Conservation (phyloP, 2,888 invertebrate species). For the Agrotis ipsilon region DNA sequence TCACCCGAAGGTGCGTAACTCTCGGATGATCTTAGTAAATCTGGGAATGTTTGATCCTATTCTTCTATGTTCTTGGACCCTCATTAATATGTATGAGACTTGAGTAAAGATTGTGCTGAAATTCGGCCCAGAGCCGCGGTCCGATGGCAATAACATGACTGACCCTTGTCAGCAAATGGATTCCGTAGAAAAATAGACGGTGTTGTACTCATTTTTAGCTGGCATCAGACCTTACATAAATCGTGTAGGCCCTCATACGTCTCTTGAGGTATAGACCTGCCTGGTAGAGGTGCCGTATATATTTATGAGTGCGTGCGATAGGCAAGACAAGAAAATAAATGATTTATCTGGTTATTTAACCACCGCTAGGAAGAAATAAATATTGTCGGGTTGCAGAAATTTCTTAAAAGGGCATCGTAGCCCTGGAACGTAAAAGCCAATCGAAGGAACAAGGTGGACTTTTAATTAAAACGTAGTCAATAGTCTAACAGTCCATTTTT, state of each 20-base stretch:
- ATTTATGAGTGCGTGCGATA: slow-evolving; percentile 78
- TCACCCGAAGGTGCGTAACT: slow-evolving; percentile 46
- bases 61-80: slow-evolving; percentile 68
- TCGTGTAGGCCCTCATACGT: slow-evolving; percentile 78
- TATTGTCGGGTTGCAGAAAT: not conserved
- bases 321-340: slow-evolving; percentile 67
- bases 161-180: slow-evolving; percentile 86
- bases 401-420: no score
- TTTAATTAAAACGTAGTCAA: no score
- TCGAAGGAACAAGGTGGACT: no score
- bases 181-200: slow-evolving; percentile 77
- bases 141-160: slow-evolving; percentile 77
- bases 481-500: no score
- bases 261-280: slow-evolving; percentile 69
- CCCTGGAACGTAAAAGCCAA: no score
- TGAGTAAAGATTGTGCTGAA: slow-evolving; percentile 74
- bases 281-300: slow-evolving; percentile 74
- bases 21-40: slow-evolving; percentile 67
- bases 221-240: slow-evolving; percentile 80
- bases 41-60: slow-evolving; percentile 68
- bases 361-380: not conserved
- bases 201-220: slow-evolving; percentile 78
- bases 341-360: slow-evolving; percentile 61
- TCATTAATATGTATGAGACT: slow-evolving; percentile 82
- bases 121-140: slow-evolving; percentile 70